Evolutionary conservation across 2,888 invertebrate genomes (phyloP).

Genomic region (Latrodectus hesperus): DNA sequence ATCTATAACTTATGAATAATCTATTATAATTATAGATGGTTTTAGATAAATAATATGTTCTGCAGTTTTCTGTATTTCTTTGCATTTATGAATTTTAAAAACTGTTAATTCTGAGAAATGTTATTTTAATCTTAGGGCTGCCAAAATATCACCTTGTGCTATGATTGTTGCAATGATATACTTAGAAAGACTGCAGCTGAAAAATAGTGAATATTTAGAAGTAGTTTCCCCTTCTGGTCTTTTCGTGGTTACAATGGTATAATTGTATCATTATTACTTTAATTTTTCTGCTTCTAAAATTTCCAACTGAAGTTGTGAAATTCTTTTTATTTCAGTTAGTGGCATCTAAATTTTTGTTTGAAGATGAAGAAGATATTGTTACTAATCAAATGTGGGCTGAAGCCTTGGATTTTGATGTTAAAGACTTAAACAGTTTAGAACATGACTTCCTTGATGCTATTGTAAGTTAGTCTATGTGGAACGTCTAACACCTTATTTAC

Average conservation of each 20-base stretch:
- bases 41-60: neutral
- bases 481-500: no score
- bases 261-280: slow-evolving; percentile 68
- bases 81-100: neutral
- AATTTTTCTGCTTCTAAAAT: neutral
- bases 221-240: slow-evolving; percentile 91
- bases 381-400: slow-evolving; percentile 94
- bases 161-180: slow-evolving; percentile 94
- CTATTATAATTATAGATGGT: neutral
- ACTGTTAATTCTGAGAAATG: slow-evolving; percentile 77
- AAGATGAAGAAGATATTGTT: slow-evolving; percentile 93
- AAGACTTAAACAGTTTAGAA: slow-evolving; percentile 87
- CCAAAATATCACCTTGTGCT: slow-evolving; percentile 93
- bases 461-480: slow-evolving; percentile 74
- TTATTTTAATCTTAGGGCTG: slow-evolving; percentile 79
- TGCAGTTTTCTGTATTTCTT: neutral
- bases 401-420: slow-evolving; percentile 84
- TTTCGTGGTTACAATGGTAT: slow-evolving; percentile 94
- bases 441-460: slow-evolving; percentile 91
- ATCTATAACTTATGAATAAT: no score
- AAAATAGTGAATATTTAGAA: slow-evolving; percentile 88
- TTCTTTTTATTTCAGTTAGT: slow-evolving; percentile 83
- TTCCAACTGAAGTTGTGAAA: neutral
- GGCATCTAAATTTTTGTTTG: slow-evolving; percentile 95
- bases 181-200: slow-evolving; percentile 87